Percentiles rank a stretch among this genome's conserved stretches.
phyloP scores from a whole-genome alignment of 1,140 invertebrate species.

The Acyrthosiphon pisum region DNA sequence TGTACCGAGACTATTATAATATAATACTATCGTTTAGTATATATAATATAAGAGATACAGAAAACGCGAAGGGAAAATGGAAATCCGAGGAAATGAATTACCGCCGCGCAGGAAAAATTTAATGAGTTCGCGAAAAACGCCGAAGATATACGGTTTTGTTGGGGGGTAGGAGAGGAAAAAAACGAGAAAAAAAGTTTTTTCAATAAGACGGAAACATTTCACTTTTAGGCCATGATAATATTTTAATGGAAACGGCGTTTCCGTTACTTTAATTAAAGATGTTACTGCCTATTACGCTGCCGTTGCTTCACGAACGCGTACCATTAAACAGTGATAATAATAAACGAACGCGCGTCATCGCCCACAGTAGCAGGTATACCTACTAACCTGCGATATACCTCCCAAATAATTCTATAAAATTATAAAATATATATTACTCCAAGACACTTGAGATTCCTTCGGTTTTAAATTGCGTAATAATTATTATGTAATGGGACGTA shows the following conservation, averaged over 20 bases:
- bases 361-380: not conserved
- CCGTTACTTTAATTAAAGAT: constrained; percentile 26
- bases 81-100: constrained; percentile 1
- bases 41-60: not conserved
- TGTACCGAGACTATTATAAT: not conserved
- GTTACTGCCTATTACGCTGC: not conserved
- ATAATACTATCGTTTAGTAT: not conserved
- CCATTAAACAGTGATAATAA: constrained; percentile 7
- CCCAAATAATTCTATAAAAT: not conserved
- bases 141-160: not conserved
- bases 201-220: not conserved
- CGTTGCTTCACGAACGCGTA: not conserved
- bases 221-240: not conserved
- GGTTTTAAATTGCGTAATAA: not conserved
- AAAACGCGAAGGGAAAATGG: not conserved
- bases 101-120: not conserved
- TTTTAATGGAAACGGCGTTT: constrained; percentile 15
- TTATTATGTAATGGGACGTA: not conserved
- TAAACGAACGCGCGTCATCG: not conserved
- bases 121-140: not conserved
- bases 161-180: too few species aligned
- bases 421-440: not conserved
- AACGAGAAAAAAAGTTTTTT: not conserved
- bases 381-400: not conserved
- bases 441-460: not conserved